Evolutionary conservation across 1,140 invertebrate genomes (phyloP), one percentile per base, ranked within the genome.

Genomic region (Aplysia californica): DNA sequence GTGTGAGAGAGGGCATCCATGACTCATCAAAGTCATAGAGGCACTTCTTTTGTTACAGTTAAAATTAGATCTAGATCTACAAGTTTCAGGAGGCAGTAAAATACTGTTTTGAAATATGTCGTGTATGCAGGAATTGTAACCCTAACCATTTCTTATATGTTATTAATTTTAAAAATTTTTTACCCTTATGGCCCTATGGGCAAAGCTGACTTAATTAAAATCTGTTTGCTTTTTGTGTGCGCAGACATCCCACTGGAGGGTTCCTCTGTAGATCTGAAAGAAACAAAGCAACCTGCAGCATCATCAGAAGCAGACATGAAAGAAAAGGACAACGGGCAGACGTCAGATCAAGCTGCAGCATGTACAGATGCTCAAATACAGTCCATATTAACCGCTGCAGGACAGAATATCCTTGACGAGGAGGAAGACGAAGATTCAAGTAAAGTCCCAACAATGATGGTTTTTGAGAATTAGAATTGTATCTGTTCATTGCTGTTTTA

Each of bases 301-400:
- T 20, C n/a, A 18, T 33, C 23, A 75, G 31, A 65, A 21, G 6
- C 26, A 6, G 58, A 18, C 29, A 61, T 29, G 33, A 35, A 65
- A 55, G 70, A 73, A 64, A 61, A 65, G 39, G 39, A 65, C 35
- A 38, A 44, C 21, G 36, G 18, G n/a, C 23, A 59, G 10, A 1
- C 5, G 18, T 38, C 38, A 65, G 41, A 26, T 23, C 35, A 58
- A 29, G 72, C 1, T 1, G 44, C 41, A 2, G 38, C 50, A 10
- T 75, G 72, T 55, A 75, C 72, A 75, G 72, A 75, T 18, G 18
- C 21, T 18, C 72, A 75, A 33, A 75, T 75, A 26, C 59, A 75
- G 61, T 75, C 72, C 36, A 75, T 75, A 44, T 36, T 75, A 2
- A 61, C 72, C 10, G 72, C 72, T 50, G 72, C 72, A 50, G 72